Evolutionary conservation across 2,113 vertebrate species (phyloP), one percentile per base, ranked within the genome.

Genomic region (Morone chrysops): DNA sequence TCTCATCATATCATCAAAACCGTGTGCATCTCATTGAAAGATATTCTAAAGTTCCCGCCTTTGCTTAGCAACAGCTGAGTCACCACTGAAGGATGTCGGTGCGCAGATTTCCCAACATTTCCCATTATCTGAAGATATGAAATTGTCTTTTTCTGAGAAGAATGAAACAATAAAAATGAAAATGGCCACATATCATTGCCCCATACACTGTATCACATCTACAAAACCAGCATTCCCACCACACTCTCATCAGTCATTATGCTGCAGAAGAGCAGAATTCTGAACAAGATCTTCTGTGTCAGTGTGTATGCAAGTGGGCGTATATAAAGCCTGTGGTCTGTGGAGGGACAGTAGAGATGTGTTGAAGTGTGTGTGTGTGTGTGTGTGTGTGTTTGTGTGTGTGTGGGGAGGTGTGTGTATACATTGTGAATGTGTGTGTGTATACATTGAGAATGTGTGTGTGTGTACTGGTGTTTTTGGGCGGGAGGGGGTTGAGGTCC

Each of bases 221-320:
- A 80, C 79, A 74, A 25, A 9, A 76, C 2, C 85, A 81, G 68
- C 80, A 67, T 78, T 84, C 65, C 50, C 62, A 43, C 79, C 17
- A 61, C 10, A 65, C 74, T 81, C 75, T 59, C 54, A 65, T 90
- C 88, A 84, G 82, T 72, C 84, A 79, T 81, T 80, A 62, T 69
- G 80, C 78, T 70, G 88, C 84, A 81, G 75, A 83, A 47, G 81
- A 80, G 60, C 47, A 87, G 81, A 90, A 82, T 87, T 92, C 72
- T 87, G 87, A 90, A 86, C 81, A 43, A 85, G 75, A 83, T 85
- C 53, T 72, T 83, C 53, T 82, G 85, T 76, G 73, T 89, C 81
- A 53, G 83, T 48, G 84, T 87, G 87, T 84, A 10, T 57, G 62
- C 17, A 89, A 72, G 88, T 88, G 80, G 86, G 91, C 74, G 86